Conservation (phyloP, 2,113 vertebrate genomes). For the Myrmecobius fasciatus region DNA sequence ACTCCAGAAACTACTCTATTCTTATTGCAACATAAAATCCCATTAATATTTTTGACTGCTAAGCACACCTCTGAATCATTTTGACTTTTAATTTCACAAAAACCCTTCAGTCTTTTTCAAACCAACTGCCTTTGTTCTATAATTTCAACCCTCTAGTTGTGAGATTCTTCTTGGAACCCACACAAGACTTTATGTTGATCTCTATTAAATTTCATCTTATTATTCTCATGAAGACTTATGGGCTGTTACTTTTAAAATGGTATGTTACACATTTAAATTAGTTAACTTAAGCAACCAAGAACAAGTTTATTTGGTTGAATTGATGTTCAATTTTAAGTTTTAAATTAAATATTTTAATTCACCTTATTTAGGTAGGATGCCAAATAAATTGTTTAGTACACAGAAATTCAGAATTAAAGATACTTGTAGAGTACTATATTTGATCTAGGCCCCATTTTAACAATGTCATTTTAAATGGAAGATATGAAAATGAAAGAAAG, state of each 20-base stretch:
- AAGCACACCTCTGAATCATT: background rate
- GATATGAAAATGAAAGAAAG: constrained; percentile 19
- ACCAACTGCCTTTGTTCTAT: background rate
- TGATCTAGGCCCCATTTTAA: background rate
- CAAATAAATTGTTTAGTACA: background rate
- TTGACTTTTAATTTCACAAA: background rate
- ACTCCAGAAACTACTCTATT: background rate
- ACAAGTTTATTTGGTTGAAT: too few relatives aligned
- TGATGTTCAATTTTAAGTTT: background rate
- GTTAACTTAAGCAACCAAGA: background rate
- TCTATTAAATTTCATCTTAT: background rate
- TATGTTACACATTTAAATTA: background rate
- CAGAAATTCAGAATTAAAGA: background rate
- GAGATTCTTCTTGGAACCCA: background rate
- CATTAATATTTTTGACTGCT: background rate
- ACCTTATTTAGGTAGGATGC: background rate
- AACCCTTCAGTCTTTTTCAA: background rate
- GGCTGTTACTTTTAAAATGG: background rate
- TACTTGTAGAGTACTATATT: background rate
- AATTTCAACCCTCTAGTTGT: background rate
- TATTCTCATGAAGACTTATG: background rate
- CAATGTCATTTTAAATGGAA: background rate
- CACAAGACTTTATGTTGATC: background rate
- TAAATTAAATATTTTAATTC: background rate
- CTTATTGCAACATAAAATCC: background rate